Base-by-base conservation (phyloP, 2,113 vertebrate species). In the Nanorana parkeri region DNA sequence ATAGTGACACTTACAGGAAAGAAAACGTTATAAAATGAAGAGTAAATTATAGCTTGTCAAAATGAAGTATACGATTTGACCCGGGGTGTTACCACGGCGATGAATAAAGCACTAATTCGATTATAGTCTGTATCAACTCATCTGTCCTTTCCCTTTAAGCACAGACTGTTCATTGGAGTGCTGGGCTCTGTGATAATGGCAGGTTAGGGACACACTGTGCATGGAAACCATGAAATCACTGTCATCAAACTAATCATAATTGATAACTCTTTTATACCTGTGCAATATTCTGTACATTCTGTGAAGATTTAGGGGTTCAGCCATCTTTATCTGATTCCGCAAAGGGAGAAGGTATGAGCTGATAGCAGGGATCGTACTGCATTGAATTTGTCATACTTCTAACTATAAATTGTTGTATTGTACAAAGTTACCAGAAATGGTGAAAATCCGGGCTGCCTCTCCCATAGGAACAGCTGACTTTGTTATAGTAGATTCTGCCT, bases 141-240 rank as follows among this genome's bases (percentile, higher is more conserved):
- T 60, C 21, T 41, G 8, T 16, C 32, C 54, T 26, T 71, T 75
- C 41, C 32, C 72, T 75, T 75, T 75, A 75, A 75, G 61, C 60
- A 60, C 8, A 15, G 54, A 19, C 11, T 60, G 52, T 58, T 52
- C 19, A 21, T 58, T 58, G 56, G 13, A 13, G 71, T 28, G 28
- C 71, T 23, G 20, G 55, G 28, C 29, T 32, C n/a, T 17, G 11
- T 61, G 56, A 41, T 32, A 61, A 75, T 75, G 28, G 36, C 28
- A 36, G 54, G 32, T 17, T n/a, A 23, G 29, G 29, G 17, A 17
- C 72, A 17, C n/a, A 16, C 76, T 29, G 47, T 29, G 75, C 24
- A 17, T 29, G 41, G 54, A 21, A 32, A n/a, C 26, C 24, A 19
- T 47, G 11, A 29, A 67, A 78, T 67, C 24, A 21, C 63, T 55